phyloP scores from a whole-genome alignment of 1,140 invertebrate genomes.

The Cotesia typhae region DNA sequence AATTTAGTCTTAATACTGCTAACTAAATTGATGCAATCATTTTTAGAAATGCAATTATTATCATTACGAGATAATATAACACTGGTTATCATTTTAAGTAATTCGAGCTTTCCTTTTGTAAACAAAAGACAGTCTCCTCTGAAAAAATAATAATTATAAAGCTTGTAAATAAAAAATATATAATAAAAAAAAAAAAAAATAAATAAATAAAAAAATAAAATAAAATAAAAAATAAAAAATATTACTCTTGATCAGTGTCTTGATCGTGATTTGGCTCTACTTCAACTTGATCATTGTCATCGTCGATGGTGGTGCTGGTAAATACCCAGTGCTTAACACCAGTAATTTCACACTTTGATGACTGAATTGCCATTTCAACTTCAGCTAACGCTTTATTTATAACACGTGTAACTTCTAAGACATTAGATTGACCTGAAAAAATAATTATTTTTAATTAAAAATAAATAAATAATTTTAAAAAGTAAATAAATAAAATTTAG shows the following conservation, averaged over 20 bases:
- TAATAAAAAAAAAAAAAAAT: too few relatives aligned
- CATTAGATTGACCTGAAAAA: too few relatives aligned
- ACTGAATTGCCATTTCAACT: too few relatives aligned
- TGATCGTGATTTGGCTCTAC: neutral
- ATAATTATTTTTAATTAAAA: too few relatives aligned
- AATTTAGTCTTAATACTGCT: neutral
- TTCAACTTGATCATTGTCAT: neutral
- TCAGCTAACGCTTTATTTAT: too few relatives aligned
- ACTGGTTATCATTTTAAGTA: neutral
- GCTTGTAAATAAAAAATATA: too few relatives aligned
- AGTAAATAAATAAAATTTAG: too few relatives aligned
- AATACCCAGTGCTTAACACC: neutral
- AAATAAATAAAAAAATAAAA: too few relatives aligned
- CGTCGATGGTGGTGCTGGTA: neutral
- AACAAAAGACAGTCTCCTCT: neutral
- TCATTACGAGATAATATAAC: neutral
- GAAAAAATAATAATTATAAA: neutral
- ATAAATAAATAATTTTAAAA: too few relatives aligned
- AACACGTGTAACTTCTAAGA: too few relatives aligned
- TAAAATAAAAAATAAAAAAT: too few relatives aligned
- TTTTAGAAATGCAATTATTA: neutral
- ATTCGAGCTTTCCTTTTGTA: neutral
- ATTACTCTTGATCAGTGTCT: too few relatives aligned
- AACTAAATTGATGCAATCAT: constrained; percentile 2
- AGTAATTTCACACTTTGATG: neutral